Percentiles rank a stretch among this genome's conserved stretches.
phyloP scores from a whole-genome alignment of 2,888 invertebrate species.

The Sympetrum striolatum region DNA sequence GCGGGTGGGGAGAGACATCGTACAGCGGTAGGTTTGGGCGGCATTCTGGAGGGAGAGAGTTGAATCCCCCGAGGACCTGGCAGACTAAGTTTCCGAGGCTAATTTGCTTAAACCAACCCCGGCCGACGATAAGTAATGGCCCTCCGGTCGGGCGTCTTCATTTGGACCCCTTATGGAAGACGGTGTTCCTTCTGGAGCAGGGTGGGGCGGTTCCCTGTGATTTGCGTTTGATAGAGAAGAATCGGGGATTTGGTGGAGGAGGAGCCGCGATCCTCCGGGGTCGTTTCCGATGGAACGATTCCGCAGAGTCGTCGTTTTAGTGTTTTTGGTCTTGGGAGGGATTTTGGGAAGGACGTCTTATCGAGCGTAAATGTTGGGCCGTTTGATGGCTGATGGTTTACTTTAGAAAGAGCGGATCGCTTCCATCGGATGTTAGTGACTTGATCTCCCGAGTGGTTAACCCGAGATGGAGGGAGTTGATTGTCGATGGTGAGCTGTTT shows the following conservation, averaged over 20 bases:
- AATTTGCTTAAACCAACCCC: constrained; percentile 41
- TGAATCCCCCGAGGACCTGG: constrained; percentile 1
- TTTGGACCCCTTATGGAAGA: constrained; percentile 5
- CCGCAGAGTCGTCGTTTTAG: not conserved
- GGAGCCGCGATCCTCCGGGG: not conserved
- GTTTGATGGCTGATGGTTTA: not conserved
- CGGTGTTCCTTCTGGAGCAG: not conserved
- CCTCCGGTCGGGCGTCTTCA: constrained; percentile 10
- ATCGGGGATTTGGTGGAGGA: not conserved
- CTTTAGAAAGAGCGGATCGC: not conserved
- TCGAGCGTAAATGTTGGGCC: not conserved
- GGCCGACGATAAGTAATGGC: constrained; percentile 27
- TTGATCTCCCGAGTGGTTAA: too few species aligned
- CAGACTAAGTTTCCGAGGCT: constrained; percentile 30
- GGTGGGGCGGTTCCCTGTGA: not conserved
- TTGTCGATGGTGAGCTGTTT: too few species aligned
- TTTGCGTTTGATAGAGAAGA: not conserved
- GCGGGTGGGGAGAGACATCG: not conserved
- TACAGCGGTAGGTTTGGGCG: not conserved
- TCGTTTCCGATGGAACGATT: not conserved
- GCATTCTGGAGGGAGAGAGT: not conserved
- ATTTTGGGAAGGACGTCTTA: not conserved
- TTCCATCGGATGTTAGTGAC: not conserved
- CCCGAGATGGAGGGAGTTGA: too few species aligned
- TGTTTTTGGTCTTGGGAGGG: not conserved